Percentiles rank a stretch among this genome's conserved stretches.
phyloP scores from a whole-genome alignment of 2,113 vertebrate species.

The Chamaetylas fuelleborni region DNA sequence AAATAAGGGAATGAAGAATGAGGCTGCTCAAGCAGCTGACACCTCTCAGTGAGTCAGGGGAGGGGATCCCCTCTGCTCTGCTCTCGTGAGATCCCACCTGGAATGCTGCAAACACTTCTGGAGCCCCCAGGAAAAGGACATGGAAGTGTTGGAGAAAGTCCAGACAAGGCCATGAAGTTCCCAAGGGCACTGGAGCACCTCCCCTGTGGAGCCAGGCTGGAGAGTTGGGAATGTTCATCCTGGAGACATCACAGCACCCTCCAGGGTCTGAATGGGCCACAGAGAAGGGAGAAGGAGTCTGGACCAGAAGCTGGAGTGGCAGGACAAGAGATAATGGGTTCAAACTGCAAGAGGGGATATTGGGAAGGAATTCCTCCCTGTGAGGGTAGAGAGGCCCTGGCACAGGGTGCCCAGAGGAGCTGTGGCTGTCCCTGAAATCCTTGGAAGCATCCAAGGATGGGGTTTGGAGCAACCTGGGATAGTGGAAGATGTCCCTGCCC shows the following conservation, averaged over 20 bases:
- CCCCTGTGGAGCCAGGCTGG: background rate
- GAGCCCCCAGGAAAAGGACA: background rate
- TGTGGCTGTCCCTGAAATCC: background rate
- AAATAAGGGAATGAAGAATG: constrained; percentile 72
- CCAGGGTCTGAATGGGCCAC: background rate
- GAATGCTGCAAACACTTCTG: background rate
- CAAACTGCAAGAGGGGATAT: background rate
- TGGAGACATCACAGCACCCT: background rate
- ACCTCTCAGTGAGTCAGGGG: background rate
- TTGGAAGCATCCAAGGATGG: background rate
- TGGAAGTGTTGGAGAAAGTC: background rate
- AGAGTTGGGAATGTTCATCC: background rate
- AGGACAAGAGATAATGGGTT: background rate
- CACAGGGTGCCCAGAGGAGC: background rate
- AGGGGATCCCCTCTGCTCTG: background rate
- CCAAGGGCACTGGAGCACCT: background rate
- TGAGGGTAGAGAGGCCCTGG: background rate
- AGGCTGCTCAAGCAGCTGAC: constrained; percentile 56
- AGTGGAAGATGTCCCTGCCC: background rate
- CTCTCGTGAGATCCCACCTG: background rate
- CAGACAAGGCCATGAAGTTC: background rate
- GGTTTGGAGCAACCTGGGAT: fast-evolving
- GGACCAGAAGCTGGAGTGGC: background rate
- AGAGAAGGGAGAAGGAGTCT: too few species aligned
- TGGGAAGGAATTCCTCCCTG: background rate